A percentile compares a stretch with the other conserved stretches of the same genome.
Evolutionary conservation across 2,113 vertebrate species (phyloP).

Genomic region (Mesoclemmys tuberculata): DNA sequence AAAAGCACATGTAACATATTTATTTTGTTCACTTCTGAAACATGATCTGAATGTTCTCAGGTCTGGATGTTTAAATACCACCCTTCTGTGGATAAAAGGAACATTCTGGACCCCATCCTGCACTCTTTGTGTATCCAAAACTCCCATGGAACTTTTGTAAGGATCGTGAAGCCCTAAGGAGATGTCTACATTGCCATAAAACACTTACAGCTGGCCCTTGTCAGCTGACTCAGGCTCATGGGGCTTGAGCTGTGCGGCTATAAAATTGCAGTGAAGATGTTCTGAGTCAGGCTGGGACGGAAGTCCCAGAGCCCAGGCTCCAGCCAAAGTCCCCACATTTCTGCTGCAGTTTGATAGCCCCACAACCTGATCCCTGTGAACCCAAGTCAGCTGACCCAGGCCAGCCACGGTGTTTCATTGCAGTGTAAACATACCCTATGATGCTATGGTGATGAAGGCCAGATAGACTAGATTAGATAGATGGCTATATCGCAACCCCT

Average conservation of each 20-base stretch:
- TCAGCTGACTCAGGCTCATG: too few species aligned
- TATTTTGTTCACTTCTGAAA: background rate
- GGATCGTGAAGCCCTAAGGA: background rate
- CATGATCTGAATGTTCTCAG: background rate
- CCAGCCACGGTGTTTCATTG: background rate
- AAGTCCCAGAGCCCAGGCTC: too few species aligned
- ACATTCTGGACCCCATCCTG: background rate
- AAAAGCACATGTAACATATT: too few species aligned
- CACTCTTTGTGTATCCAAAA: background rate
- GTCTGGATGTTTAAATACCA: background rate
- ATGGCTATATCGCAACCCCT: background rate
- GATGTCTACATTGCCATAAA: too few species aligned
- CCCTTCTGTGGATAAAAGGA: background rate
- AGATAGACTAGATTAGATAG: background rate
- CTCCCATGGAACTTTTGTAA: background rate
- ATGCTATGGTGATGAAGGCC: background rate
- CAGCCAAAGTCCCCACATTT: too few species aligned
- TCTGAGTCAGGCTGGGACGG: too few species aligned
- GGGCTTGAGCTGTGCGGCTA: too few species aligned
- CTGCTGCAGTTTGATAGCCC: too few species aligned
- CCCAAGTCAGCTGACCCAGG: too few species aligned
- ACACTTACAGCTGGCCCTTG: too few species aligned
- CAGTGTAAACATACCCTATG: background rate
- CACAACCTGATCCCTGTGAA: too few species aligned
- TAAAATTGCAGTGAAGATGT: too few species aligned